phyloP scores from a whole-genome alignment of 2,797 vertebrate genomes.

The Lithobates sylvaticus region DNA sequence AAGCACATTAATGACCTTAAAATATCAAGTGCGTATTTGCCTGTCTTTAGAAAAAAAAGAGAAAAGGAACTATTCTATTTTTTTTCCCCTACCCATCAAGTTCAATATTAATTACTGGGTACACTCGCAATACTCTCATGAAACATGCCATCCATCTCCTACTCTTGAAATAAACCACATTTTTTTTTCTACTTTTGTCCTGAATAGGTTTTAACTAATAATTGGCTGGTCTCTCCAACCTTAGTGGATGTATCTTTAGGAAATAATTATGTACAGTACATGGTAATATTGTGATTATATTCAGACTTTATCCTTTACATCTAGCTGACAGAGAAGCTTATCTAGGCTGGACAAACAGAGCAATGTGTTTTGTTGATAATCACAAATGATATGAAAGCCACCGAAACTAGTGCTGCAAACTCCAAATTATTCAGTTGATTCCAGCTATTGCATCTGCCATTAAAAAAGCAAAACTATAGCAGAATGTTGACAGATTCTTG shows the following conservation, averaged over 20 bases:
- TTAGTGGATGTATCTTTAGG: background rate
- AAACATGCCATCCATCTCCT: background rate
- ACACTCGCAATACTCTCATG: slow-evolving; percentile 1
- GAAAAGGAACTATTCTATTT: background rate
- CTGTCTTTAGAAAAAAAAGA: background rate
- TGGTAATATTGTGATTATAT: too few relatives aligned
- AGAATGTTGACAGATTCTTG: too few relatives aligned
- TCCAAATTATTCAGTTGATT: too few relatives aligned
- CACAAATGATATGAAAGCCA: too few relatives aligned
- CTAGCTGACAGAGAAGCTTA: too few relatives aligned
- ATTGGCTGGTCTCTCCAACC: background rate
- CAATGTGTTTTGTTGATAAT: too few relatives aligned
- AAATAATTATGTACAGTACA: too few relatives aligned
- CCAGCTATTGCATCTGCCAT: too few relatives aligned
- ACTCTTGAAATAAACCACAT: background rate
- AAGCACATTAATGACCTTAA: slow-evolving; percentile 6
- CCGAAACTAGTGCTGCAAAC: too few relatives aligned
- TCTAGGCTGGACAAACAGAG: too few relatives aligned
- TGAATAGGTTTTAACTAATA: background rate
- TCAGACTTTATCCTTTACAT: too few relatives aligned
- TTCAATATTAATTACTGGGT: background rate
- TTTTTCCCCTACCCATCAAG: background rate
- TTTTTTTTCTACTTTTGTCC: background rate
- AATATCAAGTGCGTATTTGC: background rate
- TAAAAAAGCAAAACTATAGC: too few relatives aligned